Evolutionary conservation across 2,888 invertebrate species (phyloP).

Genomic region (Aplocera efformata): DNA sequence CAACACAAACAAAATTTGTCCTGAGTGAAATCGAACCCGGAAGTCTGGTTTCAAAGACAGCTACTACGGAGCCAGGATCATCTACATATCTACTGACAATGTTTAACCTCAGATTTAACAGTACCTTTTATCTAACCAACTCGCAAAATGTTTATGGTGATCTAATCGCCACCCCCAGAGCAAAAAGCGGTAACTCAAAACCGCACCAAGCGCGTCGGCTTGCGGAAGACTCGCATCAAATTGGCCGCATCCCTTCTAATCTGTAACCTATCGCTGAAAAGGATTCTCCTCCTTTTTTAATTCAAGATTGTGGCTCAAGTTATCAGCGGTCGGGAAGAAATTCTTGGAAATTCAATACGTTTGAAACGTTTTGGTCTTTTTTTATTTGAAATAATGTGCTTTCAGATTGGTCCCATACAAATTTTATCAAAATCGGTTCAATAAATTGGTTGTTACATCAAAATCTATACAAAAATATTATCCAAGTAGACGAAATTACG

Average conservation of each 20-base stretch:
- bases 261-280: constrained; percentile 76
- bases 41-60: too few species aligned
- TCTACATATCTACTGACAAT: too few species aligned
- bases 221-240: constrained; percentile 71
- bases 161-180: constrained; percentile 7
- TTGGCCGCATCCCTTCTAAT: constrained; percentile 70
- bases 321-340: constrained; percentile 18
- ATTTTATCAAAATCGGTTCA: too few species aligned
- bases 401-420: too few species aligned
- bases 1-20: too few species aligned
- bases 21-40: too few species aligned
- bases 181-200: constrained; percentile 44
- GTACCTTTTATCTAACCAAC: background rate
- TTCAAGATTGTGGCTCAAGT: constrained; percentile 42
- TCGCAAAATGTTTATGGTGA: background rate
- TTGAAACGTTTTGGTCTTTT: too few species aligned
- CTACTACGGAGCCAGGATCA: too few species aligned
- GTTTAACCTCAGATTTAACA: background rate
- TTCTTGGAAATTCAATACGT: background rate
- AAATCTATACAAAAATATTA: too few species aligned
- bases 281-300: constrained; percentile 68
- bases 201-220: constrained; percentile 44
- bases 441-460: too few species aligned
- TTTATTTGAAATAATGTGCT: too few species aligned
- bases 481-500: too few species aligned